Base-by-base conservation (phyloP, 2,113 vertebrate genomes). In the Prolemur simus region DNA sequence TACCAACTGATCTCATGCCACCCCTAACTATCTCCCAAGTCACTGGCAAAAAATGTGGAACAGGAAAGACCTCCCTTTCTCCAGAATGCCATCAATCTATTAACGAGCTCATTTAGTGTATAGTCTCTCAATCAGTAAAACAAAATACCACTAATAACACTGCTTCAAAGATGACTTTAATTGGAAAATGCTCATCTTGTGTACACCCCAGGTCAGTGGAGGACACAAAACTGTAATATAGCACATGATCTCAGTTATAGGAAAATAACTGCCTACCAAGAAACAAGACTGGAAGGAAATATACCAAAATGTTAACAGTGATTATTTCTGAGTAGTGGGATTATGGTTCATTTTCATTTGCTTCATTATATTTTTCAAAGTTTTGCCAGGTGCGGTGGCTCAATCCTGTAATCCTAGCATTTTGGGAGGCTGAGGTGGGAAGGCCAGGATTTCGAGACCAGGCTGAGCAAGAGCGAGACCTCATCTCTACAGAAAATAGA, bases 321-420 rank as follows among this genome's bases (percentile, higher is more conserved):
- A 37, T 74, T 86, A 82, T 90, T 63, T 90, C 73, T 95, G 80
- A 93, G 29, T 45, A 76, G 27, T 77, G 54, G 29, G 52, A 88
- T 71, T 27, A 17, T 6, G 21, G 49, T 81, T 89, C 42, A 20
- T 77, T 89, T 89, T 60, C n/a, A 60, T 60, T 80, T 89, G 64
- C 25, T 84, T 77, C 66, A 37, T 37, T 84, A 34, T 89, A 2
- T 64, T 78, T 81, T 84, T 86, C 69, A 56, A 86, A 76, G 37
- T 97, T 87, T 71, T 54, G 11, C 58, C 25, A 27, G 25, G 58
- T 3, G 11, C 1, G 10, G 58, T 63, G 10, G 25, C 25, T 63
- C 58, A 63, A 9, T 63, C 58, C 58, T 63, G 25, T 60, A 25
- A 60, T 63, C 58, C 58, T 63, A 29, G 58, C 58, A 63, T 25